Evolutionary conservation across 2,113 vertebrate genomes (phyloP).

Genomic region (Trachemys scripta): DNA sequence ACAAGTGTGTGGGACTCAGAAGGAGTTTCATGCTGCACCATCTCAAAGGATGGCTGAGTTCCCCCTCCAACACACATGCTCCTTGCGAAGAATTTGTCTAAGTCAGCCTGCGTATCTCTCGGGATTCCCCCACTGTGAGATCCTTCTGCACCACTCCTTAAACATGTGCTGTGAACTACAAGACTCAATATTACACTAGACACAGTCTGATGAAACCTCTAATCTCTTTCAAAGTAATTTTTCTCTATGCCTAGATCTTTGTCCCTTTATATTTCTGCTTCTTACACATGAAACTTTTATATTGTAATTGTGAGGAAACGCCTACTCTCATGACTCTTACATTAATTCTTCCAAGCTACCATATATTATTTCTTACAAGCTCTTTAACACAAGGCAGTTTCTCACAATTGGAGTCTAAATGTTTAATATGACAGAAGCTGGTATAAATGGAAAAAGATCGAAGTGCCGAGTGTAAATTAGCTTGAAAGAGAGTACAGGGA

Average conservation of each 20-base stretch:
- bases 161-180: slow-evolving; percentile 19
- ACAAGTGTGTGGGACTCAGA: slow-evolving; percentile 12
- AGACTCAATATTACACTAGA: not conserved
- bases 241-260: not conserved
- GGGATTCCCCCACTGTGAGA: not conserved
- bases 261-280: not conserved
- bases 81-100: not conserved
- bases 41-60: not conserved
- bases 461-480: not conserved
- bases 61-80: not conserved
- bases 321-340: not conserved
- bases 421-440: slow-evolving; percentile 52
- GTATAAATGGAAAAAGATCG: not conserved
- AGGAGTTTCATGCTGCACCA: not conserved
- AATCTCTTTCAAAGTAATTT: not conserved
- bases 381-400: slow-evolving; percentile 38
- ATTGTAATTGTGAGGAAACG: not conserved
- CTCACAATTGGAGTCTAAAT: slow-evolving; percentile 54
- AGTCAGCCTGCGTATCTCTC: slow-evolving; percentile 1
- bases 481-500: accelerated
- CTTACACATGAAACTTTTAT: not conserved
- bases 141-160: not conserved
- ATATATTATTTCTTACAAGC: slow-evolving; percentile 28
- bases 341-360: not conserved
- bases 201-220: not conserved